Evolutionary conservation across 2,888 invertebrate genomes (phyloP).

Genomic region (Andrena marginata): DNA sequence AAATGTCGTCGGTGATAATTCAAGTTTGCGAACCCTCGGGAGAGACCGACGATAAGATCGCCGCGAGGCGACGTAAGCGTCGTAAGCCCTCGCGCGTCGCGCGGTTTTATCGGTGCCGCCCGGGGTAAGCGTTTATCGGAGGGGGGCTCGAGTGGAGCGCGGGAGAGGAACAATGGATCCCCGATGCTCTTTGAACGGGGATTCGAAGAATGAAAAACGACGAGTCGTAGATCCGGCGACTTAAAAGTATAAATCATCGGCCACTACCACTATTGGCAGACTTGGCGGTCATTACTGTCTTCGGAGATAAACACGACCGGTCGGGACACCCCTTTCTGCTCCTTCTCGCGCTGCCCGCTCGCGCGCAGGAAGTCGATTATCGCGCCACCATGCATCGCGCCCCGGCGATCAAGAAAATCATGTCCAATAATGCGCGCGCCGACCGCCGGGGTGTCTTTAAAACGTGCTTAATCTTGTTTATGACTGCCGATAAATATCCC

Average conservation of each 20-base stretch:
- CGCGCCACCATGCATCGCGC: conserved; percentile 51
- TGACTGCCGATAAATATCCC: conserved; percentile 7
- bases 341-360: conserved; percentile 18
- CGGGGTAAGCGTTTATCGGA: conserved; percentile 42
- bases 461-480: conserved; percentile 22
- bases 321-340: conserved; percentile 43
- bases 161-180: conserved; percentile 34
- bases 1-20: conserved; percentile 39
- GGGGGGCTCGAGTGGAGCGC: conserved; percentile 2
- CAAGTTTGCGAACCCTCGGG: conserved; percentile 9
- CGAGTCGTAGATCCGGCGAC: conserved; percentile 29
- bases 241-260: conserved; percentile 53
- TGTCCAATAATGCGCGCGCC: conserved; percentile 54
- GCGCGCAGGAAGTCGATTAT: conserved; percentile 64
- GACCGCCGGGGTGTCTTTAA: conserved; percentile 31
- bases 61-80: neutral
- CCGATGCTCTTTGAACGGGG: conserved; percentile 56
- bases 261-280: conserved; percentile 32
- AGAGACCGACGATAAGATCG: conserved; percentile 40
- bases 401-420: conserved; percentile 57
- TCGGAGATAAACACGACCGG: conserved; percentile 55
- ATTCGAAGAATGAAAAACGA: conserved; percentile 54
- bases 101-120: conserved; percentile 36
- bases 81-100: neutral
- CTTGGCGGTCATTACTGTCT: conserved; percentile 52